Base-by-base conservation (phyloP, 2,888 invertebrate genomes). In the Chesias legatella region DNA sequence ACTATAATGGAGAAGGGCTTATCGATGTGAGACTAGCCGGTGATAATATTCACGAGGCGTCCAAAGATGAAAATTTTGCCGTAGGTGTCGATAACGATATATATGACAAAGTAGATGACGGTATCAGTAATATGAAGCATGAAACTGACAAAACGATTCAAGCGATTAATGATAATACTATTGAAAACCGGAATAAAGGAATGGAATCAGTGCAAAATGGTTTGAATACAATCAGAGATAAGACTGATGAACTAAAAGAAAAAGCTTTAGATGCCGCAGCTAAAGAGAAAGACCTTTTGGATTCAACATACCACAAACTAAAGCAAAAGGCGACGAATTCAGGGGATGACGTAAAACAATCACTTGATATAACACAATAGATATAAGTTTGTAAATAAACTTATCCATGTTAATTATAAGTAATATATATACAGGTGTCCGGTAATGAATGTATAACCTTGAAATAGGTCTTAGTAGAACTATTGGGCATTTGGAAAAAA, bases 1-100 rank as follows among this genome's bases (percentile, higher is more conserved):
- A 27, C 1, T 10, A 48, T 26, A 5, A 47, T 31, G 55, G 48
- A 6, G 51, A 47, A 33, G 55, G 53, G 7, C 11, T 47, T 22
- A 40, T 55, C 7, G 54, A 55, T 10, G 8, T 53, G 6, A 31
- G 52, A 10, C 7, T 32, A 24, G 33, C 17, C 27, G 26, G 1
- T 5, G 10, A 23, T 6, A 22, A 36, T 20, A 27, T 13, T 7
- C n/a, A 29, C 11, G 28, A 45, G 5, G 23, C 8, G 4, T 8
- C 36, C 4, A 21, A 41, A 21, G 36, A 45, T 0, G 42, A 43
- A 17, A 5, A 17, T 5, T 17, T 17, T 8, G 22, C 31, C 4
- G 17, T 22, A 21, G 23, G 28, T 35, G 25, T 29, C 10, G 21
- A 4, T 8, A 38, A 33, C 11, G 45, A 53, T 21, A 30, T 53